Base-by-base conservation (phyloP, 1,140 invertebrate genomes). In the Ooceraea biroi region DNA sequence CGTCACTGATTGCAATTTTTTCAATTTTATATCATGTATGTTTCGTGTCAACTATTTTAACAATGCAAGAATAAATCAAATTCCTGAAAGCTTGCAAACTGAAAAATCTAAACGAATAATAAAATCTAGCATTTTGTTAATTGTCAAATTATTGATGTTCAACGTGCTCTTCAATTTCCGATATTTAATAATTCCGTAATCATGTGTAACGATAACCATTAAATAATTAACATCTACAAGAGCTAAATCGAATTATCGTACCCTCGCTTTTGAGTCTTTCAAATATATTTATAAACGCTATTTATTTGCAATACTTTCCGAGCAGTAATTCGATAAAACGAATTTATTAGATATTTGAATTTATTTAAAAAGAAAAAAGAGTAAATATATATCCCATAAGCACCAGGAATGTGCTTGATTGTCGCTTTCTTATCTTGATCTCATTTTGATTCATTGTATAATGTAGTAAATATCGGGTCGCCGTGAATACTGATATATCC, bases 141-240 rank as follows among this genome's bases (percentile, higher is more conserved):
- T 52, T 10, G 4, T 22, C 50, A 19, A 11, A 10, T 44, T 41
- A 19, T 41, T 65, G 46, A 76, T 0, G 27, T 8, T 50, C 1
- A n/a, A 19, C 5, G 19, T 12, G 22, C 19, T 25, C 27, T 77
- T 55, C 14, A 19, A 65, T 76, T 66, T 52, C 8, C 19, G 46
- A 77, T 66, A 66, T 52, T 77, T 65, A 52, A 66, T 77, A 65
- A 66, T 27, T 52, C 30, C 52, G 19, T 55, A 17, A 66, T 25
- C 30, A 52, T 17, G 41, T 55, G n/a, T 66, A 77, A 52, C 48
- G 12, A 66, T n/a, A n/a, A 19, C 17, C 14, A 55, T 77, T 55
- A 66, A 77, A 77, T 77, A 66, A 77, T 52, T 65, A 50, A 66
- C 60, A 55, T 77, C 17, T 52, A 14, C 61, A 7, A 66, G 41